Conservation (phyloP, 2,888 invertebrate genomes). For the Drosophila buzzatii region DNA sequence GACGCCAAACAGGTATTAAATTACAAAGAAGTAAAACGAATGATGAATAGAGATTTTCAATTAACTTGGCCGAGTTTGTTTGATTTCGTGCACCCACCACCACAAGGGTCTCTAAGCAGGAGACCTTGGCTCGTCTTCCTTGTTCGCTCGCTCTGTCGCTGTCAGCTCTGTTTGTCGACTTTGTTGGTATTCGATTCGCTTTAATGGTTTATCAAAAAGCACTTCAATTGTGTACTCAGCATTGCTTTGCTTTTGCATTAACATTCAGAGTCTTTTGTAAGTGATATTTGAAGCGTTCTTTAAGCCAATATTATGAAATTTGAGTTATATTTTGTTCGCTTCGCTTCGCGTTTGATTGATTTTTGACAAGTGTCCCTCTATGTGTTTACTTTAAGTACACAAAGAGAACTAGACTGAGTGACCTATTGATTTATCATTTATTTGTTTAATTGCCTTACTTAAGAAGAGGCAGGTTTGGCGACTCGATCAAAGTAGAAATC, state of each 20-base stretch:
- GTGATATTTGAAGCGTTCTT: constrained; percentile 5
- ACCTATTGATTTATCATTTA: constrained; percentile 13
- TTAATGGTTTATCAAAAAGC: constrained; percentile 83
- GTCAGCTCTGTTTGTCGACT: constrained; percentile 24
- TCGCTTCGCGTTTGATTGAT: constrained; percentile 37
- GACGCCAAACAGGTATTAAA: constrained; percentile 64
- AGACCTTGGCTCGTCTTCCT: constrained; percentile 14
- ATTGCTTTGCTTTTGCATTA: constrained; percentile 47
- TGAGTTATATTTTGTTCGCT: constrained; percentile 30
- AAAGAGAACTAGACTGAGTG: background rate
- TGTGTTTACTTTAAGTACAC: constrained; percentile 34
- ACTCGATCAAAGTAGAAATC: background rate
- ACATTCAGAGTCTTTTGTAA: constrained; percentile 42
- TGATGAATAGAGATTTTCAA: constrained; percentile 83
- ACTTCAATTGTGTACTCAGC: constrained; percentile 79
- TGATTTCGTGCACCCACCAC: constrained; percentile 32
- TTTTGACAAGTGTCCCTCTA: constrained; percentile 38
- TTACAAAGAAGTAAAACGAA: constrained; percentile 48
- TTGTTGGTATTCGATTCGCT: constrained; percentile 66
- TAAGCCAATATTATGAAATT: constrained; percentile 38
- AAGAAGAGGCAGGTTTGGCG: background rate
- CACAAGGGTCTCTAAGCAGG: constrained; percentile 2
- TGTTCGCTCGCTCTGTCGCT: background rate
- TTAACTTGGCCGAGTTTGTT: constrained; percentile 73
- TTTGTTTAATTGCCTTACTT: background rate